Base-by-base conservation (phyloP, 2,888 invertebrate genomes). In the Anthophora plumipes region DNA sequence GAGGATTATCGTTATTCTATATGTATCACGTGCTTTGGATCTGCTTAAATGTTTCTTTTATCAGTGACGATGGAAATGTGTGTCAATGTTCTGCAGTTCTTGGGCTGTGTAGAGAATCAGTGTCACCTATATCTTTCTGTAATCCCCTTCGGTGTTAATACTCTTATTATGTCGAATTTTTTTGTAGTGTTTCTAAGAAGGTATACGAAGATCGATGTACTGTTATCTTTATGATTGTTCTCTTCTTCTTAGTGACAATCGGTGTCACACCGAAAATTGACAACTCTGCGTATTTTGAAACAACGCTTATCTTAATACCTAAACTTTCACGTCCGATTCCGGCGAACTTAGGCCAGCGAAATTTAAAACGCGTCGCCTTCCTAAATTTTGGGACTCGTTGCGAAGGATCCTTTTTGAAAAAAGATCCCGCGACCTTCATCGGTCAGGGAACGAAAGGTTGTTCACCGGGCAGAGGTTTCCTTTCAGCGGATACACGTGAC, bases 401-500 rank as follows among this genome's bases (percentile, higher is more conserved):
- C 54, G 17, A 76, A 63, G 55, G 31, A 54, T 25, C 20, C 31
- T 41, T n/a, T 17, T 6, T 37, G 22, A 76, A 82, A 72, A 80
- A 86, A n/a, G n/a, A 77, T 84, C 64, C 55, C 41, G 55, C 69
- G 84, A 84, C 82, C 80, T 82, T 84, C 74, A 61, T 54, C 54
- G 77, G n/a, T 54, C n/a, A 76, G 69, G 80, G 77, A n/a, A 75
- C 80, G 72, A 68, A 66, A 84, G 86, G 86, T 86, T 86, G 80
- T 86, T 84, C 84, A 80, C 84, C 86, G 78, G 52, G 69, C 70
- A 73, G 70, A 77, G 76, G 79, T 80, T 82, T 63, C 72, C 69
- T 73, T 76, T 84, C 75, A 72, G 46, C 69, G 80, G 77, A 54
- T 55, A 77, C 82, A 76, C 77, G 81, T 71, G 79, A 77, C 76